These are phyloP conservation scores for Cataglyphis altisquamis DNA, from an alignment of 2,888 invertebrate species.

Conservation along the genomic window DNA sequence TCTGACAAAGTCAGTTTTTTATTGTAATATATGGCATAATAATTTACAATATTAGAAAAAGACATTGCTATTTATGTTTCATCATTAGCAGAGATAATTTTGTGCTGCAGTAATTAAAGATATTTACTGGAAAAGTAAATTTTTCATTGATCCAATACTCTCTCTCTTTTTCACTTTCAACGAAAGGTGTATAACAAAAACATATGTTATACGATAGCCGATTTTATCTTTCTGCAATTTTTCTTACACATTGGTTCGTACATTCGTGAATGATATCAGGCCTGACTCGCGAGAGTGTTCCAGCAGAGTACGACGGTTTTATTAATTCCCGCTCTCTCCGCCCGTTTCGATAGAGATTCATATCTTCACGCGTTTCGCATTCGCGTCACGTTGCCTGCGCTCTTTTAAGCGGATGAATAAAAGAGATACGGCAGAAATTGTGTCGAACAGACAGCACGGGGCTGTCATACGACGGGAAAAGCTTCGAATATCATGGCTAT, in stretches of 20 bases:
- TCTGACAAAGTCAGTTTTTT: neutral
- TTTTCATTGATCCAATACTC: neutral
- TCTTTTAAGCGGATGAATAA: constrained; percentile 55
- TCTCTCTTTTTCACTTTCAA: neutral
- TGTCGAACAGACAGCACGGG: constrained; percentile 43
- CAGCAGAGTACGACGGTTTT: constrained; percentile 19
- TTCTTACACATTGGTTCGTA: constrained; percentile 28
- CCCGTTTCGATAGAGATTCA: constrained; percentile 54
- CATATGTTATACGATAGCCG: no score
- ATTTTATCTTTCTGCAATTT: neutral
- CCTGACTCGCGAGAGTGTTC: neutral
- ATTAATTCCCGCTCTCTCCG: constrained; percentile 30
- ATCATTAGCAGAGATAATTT: neutral
- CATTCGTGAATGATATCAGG: neutral
- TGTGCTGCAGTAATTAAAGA: neutral
- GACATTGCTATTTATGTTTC: neutral
- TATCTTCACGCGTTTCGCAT: constrained; percentile 39
- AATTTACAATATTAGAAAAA: neutral
- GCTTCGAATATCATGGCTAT: constrained; percentile 61
- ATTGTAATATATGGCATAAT: neutral
- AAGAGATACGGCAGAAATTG: constrained; percentile 59
- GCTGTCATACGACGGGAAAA: constrained; percentile 51
- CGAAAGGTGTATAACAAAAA: neutral
- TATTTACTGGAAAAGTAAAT: neutral
- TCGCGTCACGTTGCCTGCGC: constrained; percentile 53